phyloP scores from a whole-genome alignment of 2,888 invertebrate species.

The Ernsta delagoae region DNA sequence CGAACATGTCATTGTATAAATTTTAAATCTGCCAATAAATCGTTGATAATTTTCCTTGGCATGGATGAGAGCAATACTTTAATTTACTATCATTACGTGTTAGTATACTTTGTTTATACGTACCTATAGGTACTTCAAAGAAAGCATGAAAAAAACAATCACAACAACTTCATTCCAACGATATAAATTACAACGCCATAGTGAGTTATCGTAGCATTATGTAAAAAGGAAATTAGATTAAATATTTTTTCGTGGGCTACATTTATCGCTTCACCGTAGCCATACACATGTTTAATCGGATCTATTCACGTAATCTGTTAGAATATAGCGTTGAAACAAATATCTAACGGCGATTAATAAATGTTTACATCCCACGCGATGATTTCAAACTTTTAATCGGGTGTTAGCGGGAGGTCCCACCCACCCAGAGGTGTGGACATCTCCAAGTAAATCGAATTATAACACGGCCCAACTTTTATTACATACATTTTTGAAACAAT shows the following conservation, averaged over 20 bases:
- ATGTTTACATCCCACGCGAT: conserved; percentile 74
- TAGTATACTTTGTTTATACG: too few relatives aligned
- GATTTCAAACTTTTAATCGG: conserved; percentile 69
- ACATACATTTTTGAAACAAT: conserved; percentile 40
- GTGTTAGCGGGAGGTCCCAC: conserved; percentile 74
- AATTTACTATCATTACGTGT: too few relatives aligned
- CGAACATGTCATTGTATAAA: too few relatives aligned
- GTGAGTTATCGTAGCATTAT: not conserved
- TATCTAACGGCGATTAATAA: conserved; percentile 70
- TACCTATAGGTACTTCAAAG: not conserved
- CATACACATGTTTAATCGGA: conserved; percentile 56
- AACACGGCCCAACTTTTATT: conserved; percentile 47
- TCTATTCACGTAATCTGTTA: conserved; percentile 65
- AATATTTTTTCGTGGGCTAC: conserved; percentile 1
- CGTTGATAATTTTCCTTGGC: too few relatives aligned
- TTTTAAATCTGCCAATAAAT: too few relatives aligned
- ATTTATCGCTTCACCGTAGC: conserved; percentile 37
- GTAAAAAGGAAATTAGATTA: not conserved
- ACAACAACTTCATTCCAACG: not conserved
- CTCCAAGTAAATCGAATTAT: conserved; percentile 76
- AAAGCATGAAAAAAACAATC: not conserved
- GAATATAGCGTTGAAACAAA: conserved; percentile 72
- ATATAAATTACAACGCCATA: not conserved
- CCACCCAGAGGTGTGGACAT: conserved; percentile 81
- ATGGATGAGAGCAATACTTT: too few relatives aligned